Percentiles rank a stretch among this genome's conserved stretches.
These are phyloP conservation scores for Perizoma flavofasciatum DNA, from an alignment of 2,888 invertebrate genomes.

Conservation along the genomic window DNA sequence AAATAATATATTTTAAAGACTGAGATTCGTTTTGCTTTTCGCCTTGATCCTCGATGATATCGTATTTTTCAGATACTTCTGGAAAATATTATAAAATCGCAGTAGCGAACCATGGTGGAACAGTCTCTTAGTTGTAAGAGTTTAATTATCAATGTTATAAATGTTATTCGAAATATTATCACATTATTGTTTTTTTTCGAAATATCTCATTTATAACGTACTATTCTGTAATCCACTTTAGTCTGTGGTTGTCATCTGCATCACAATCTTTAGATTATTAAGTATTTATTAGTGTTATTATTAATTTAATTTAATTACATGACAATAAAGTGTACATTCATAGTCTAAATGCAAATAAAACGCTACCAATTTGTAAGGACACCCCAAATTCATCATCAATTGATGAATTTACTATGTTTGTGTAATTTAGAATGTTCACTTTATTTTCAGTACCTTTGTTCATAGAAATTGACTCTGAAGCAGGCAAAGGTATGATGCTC, in stretches of 20 bases:
- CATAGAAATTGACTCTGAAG: constrained; percentile 29
- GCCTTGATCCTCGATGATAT: constrained; percentile 20
- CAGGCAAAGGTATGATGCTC: constrained; percentile 46
- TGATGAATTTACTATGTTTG: too few species aligned
- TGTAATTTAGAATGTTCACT: too few species aligned
- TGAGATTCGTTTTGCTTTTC: constrained; percentile 12
- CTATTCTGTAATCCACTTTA: constrained; percentile 35
- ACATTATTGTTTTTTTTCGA: constrained; percentile 29
- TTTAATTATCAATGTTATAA: constrained; percentile 29
- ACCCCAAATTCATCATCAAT: too few species aligned
- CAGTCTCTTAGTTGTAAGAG: constrained; percentile 30
- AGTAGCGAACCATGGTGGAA: constrained; percentile 7
- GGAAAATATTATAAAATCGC: too few species aligned
- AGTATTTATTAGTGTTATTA: constrained; percentile 24
- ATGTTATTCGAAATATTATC: constrained; percentile 24
- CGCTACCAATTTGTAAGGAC: too few species aligned
- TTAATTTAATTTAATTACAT: constrained; percentile 9
- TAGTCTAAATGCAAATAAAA: too few species aligned
- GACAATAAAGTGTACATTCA: constrained; percentile 4
- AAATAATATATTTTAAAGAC: constrained; percentile 74
- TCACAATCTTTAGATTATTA: constrained; percentile 56
- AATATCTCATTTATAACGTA: constrained; percentile 35
- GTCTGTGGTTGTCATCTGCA: constrained; percentile 71
- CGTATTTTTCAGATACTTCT: constrained; percentile 3
- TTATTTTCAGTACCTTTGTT: constrained; percentile 3